These are phyloP conservation scores for Morone saxatilis DNA, from an alignment of 2,113 vertebrate species.

Conservation along the genomic window DNA sequence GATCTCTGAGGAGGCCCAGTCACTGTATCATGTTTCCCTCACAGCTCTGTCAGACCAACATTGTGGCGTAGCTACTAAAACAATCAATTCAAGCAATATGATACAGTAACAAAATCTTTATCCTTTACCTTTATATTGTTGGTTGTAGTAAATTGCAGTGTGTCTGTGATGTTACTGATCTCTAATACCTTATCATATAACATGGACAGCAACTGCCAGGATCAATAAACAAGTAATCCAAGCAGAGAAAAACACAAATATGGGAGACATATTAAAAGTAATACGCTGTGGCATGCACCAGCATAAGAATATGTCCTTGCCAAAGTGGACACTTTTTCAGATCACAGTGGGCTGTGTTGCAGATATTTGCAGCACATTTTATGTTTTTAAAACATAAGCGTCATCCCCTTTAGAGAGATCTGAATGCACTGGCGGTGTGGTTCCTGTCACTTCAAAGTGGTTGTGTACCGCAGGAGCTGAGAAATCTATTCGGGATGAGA, in stretches of 20 bases:
- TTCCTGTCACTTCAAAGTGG: conserved; percentile 1
- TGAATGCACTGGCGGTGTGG: neutral
- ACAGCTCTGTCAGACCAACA: conserved; percentile 11
- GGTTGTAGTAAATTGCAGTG: conserved; percentile 43
- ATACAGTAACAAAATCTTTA: conserved; percentile 33
- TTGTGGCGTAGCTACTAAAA: conserved; percentile 9
- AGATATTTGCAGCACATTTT: neutral
- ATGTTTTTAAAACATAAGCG: conserved; percentile 18
- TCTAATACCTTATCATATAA: conserved; percentile 5
- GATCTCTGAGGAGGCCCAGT: conserved; percentile 45
- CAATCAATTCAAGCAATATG: conserved; percentile 47
- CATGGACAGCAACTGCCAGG: conserved; percentile 7
- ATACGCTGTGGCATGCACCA: neutral
- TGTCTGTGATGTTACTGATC: conserved; percentile 45
- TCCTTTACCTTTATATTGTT: conserved; percentile 23
- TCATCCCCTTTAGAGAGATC: conserved; percentile 15
- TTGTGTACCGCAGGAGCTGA: neutral
- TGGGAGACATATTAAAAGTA: neutral
- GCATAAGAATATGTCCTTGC: conserved; percentile 19
- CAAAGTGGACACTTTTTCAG: conserved; percentile 11
- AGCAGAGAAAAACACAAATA: conserved; percentile 16
- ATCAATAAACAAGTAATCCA: conserved; percentile 27
- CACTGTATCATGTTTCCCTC: conserved; percentile 54
- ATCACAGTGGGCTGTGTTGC: conserved; percentile 36
- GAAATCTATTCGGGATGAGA: neutral